phyloP scores from a whole-genome alignment of 2,888 invertebrate species.

The Polydrusus cervinus region DNA sequence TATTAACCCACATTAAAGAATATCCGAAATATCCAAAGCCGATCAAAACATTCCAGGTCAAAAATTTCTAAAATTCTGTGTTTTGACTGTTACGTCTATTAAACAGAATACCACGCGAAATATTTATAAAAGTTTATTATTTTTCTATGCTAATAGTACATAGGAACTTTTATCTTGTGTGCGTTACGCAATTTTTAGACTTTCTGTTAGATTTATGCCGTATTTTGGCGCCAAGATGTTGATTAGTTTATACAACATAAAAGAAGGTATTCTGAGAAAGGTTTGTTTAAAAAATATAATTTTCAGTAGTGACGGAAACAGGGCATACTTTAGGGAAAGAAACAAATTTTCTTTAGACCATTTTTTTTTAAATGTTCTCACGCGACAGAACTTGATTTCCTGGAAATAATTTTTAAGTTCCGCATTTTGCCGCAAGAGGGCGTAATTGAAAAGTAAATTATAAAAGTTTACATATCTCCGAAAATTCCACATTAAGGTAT shows the following conservation, averaged over 20 bases:
- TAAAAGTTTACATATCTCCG: too few relatives aligned
- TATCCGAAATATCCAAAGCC: slow-evolving; percentile 8
- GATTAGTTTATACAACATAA: background rate
- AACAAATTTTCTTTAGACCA: too few relatives aligned
- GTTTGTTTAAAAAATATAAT: too few relatives aligned
- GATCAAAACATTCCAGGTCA: slow-evolving; percentile 22
- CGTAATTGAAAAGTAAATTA: too few relatives aligned
- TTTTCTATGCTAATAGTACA: background rate
- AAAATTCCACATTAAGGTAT: too few relatives aligned
- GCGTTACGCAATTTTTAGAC: slow-evolving; percentile 15
- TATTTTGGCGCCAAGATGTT: slow-evolving; percentile 6
- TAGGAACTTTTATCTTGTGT: slow-evolving; percentile 4
- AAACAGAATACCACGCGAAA: slow-evolving; percentile 12
- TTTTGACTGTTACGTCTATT: slow-evolving; percentile 1
- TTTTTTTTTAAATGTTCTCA: too few relatives aligned
- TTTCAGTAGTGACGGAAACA: too few relatives aligned
- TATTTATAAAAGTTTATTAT: slow-evolving; percentile 23
- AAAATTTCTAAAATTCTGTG: slow-evolving; percentile 8
- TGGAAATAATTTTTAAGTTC: too few relatives aligned
- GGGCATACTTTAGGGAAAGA: too few relatives aligned
- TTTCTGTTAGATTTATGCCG: slow-evolving; percentile 16
- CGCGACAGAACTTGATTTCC: too few relatives aligned
- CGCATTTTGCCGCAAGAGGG: too few relatives aligned
- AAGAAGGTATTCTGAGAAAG: too few relatives aligned
- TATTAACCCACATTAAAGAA: slow-evolving; percentile 19